These are phyloP conservation scores for Tenthredo livida DNA, from an alignment of 2,888 invertebrate species.

Conservation along the genomic window DNA sequence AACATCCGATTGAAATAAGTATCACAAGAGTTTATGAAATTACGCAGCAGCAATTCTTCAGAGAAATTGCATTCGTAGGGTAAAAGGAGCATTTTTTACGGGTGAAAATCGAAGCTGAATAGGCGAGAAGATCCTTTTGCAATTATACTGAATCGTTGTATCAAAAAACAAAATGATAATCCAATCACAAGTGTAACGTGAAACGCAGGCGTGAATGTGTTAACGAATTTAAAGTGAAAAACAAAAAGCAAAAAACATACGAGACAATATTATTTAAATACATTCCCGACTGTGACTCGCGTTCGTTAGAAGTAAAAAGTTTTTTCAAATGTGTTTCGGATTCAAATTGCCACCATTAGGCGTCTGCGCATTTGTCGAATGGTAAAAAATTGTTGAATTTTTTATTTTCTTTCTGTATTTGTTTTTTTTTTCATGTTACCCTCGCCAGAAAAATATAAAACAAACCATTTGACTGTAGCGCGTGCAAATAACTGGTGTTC, in stretches of 20 bases:
- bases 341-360: slow-evolving; percentile 35
- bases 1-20: too few species aligned
- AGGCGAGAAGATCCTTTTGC: not conserved
- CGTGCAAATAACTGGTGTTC: slow-evolving; percentile 57
- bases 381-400: slow-evolving; percentile 38
- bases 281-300: not conserved
- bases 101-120: not conserved
- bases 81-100: not conserved
- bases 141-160: not conserved
- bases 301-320: slow-evolving; percentile 20
- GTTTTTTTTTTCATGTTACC: not conserved
- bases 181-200: not conserved
- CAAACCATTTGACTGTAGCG: slow-evolving; percentile 45
- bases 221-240: not conserved
- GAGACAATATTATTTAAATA: slow-evolving; percentile 4
- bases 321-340: slow-evolving; percentile 33
- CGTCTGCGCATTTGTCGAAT: slow-evolving; percentile 24
- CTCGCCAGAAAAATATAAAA: slow-evolving; percentile 33
- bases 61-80: not conserved
- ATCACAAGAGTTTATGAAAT: too few species aligned
- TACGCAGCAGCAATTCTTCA: not conserved
- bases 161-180: not conserved
- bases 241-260: not conserved
- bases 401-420: not conserved
- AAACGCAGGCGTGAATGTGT: not conserved